Base-by-base conservation (phyloP, 2,888 invertebrate genomes). In the Macaria liturata region DNA sequence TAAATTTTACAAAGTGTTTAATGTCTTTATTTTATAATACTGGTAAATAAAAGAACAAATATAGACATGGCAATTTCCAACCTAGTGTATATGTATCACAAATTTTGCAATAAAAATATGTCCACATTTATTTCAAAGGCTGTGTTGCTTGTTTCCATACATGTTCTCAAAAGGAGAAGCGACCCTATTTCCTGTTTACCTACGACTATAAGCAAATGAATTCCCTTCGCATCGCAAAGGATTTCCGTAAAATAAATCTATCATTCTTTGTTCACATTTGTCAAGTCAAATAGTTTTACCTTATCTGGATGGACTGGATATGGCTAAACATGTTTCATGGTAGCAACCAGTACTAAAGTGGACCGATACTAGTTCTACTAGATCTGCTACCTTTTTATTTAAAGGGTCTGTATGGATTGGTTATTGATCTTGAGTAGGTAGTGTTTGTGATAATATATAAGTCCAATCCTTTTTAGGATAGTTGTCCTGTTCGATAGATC, bases 241-340 rank as follows among this genome's bases (percentile, higher is more conserved):
- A 56, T 60, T 56, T 60, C 59, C 59, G 59, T 37, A 46, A 46
- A 59, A 56, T 59, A 56, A 52, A 58, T 59, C 56, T 56, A 49
- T 52, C 59, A 56, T 52, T 60, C 55, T 60, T 60, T 56, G 59
- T 60, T 52, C 51, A 42, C 44, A 59, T 55, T 49, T 52, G 49
- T 46, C 48, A 49, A 52, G 55, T 59, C 34, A 46, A 52, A 59
- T 59, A 52, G 59, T 60, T 60, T 55, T 49, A 56, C 59, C 59
- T 48, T 60, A 49, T 56, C 46, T 51, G 55, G 46, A 39, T 49
- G 45, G 7, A 46, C 55, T 56, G 49, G 49, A 52, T 56, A 60
- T 42, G 55, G 59, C 42, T 9, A 60, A 52, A 60, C 59, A 46
- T 52, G 55, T 60, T 60, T 54, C 47, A 50, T 43, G 34, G 30